phyloP scores from a whole-genome alignment of 2,888 invertebrate species.

The Sphinx pinastri region DNA sequence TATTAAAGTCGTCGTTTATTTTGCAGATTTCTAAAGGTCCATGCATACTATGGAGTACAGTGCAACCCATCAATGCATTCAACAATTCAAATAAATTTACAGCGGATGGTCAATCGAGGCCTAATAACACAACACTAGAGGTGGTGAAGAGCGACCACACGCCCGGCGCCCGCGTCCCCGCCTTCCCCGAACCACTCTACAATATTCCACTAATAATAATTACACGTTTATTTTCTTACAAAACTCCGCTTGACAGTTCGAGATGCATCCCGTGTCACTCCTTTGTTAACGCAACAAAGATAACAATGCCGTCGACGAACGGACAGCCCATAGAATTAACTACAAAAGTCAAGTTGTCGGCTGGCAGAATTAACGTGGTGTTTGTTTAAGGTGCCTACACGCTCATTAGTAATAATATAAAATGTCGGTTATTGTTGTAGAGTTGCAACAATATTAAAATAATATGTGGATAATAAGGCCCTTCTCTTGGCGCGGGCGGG shows the following conservation, averaged over 20 bases:
- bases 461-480: conserved; percentile 75
- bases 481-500: conserved; percentile 41
- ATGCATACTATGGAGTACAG: too few relatives aligned
- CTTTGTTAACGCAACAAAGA: conserved; percentile 56
- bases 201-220: conserved; percentile 70
- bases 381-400: conserved; percentile 71
- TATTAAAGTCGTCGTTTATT: too few relatives aligned
- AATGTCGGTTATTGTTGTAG: conserved; percentile 64
- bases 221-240: conserved; percentile 78
- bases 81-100: conserved; percentile 31
- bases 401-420: conserved; percentile 76
- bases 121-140: conserved; percentile 66
- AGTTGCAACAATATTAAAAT: conserved; percentile 81
- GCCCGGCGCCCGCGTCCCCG: conserved; percentile 32
- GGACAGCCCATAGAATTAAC: conserved; percentile 39
- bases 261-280: conserved; percentile 77
- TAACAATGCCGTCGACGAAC: conserved; percentile 32
- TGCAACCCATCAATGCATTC: background rate
- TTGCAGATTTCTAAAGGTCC: too few relatives aligned
- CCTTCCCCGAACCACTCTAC: conserved; percentile 64
- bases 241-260: conserved; percentile 71
- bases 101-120: conserved; percentile 45
- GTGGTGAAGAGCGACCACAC: conserved; percentile 55
- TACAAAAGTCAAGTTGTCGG: conserved; percentile 39
- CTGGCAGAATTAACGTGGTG: conserved; percentile 33